Percentiles rank a stretch among this genome's conserved stretches.
These are phyloP conservation scores for Allobates femoralis DNA, from an alignment of 2,797 vertebrate genomes.

Conservation along the genomic window DNA sequence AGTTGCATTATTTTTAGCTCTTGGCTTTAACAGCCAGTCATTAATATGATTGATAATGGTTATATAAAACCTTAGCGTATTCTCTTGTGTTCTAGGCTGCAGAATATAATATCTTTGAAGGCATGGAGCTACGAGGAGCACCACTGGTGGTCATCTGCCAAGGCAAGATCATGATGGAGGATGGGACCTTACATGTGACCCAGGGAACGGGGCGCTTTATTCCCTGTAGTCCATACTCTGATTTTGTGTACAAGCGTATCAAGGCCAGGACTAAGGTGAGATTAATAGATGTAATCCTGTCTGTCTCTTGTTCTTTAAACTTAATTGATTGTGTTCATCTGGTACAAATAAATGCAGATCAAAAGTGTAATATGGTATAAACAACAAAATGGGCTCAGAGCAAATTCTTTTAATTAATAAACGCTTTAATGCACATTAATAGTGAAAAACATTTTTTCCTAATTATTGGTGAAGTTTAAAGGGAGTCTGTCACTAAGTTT, in stretches of 20 bases:
- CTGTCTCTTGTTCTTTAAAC: neutral
- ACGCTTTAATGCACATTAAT: too few species aligned
- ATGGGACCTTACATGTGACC: slow-evolving; percentile 87
- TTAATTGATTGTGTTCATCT: neutral
- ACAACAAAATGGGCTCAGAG: neutral
- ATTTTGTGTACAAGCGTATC: slow-evolving; percentile 95
- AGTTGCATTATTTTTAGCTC: too few species aligned
- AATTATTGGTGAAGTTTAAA: too few species aligned
- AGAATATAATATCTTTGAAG: slow-evolving; percentile 97
- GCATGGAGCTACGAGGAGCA: slow-evolving; percentile 92
- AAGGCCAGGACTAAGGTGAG: slow-evolving; percentile 97
- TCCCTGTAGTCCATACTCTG: slow-evolving; percentile 89
- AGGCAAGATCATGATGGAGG: slow-evolving; percentile 95
- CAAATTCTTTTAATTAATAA: neutral
- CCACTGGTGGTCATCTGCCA: slow-evolving; percentile 93
- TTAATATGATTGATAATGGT: neutral
- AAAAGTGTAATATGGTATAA: neutral
- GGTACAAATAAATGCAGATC: neutral
- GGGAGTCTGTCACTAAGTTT: too few species aligned
- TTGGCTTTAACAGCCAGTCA: neutral
- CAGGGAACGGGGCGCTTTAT: slow-evolving; percentile 91
- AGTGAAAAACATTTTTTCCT: too few species aligned
- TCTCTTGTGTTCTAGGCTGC: slow-evolving; percentile 77
- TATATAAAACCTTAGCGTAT: neutral
- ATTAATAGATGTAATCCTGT: neutral